Conservation (phyloP, 2,888 invertebrate species). For the Aporophyla nigra region DNA sequence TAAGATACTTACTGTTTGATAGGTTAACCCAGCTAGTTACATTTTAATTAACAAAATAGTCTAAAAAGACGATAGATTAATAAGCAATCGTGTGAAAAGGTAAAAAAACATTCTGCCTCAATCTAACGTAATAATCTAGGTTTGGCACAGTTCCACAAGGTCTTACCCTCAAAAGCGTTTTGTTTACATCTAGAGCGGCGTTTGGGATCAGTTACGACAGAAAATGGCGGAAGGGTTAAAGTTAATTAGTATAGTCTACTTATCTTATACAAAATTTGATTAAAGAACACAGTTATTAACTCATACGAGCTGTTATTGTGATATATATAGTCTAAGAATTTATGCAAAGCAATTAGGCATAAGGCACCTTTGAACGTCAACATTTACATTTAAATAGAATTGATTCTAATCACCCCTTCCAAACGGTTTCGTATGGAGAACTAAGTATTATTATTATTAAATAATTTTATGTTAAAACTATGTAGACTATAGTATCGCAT, state of each 20-base stretch:
- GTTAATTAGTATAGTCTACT: neutral
- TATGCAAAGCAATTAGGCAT: no score
- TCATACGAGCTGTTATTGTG: no score
- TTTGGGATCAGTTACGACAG: neutral
- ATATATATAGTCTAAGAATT: no score
- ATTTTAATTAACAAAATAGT: neutral
- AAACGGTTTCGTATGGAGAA: no score
- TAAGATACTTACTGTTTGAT: neutral
- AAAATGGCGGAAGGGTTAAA: neutral
- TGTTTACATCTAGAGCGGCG: neutral
- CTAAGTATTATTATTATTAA: no score
- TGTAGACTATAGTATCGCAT: neutral
- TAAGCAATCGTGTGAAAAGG: neutral
- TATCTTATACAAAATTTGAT: neutral
- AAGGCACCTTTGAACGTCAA: no score
- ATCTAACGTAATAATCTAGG: neutral
- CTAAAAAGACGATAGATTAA: neutral
- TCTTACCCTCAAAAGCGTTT: slow-evolving; percentile 10
- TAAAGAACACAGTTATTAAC: neutral
- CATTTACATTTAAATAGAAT: no score
- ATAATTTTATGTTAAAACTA: no score
- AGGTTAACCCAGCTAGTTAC: neutral
- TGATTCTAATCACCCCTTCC: no score
- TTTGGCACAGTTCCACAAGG: slow-evolving; percentile 22
- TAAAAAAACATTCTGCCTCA: slow-evolving; percentile 3